A percentile compares a stretch with the other conserved stretches of the same genome.
phyloP scores from a whole-genome alignment of 2,113 vertebrate genomes.

The Rhinolophus sinicus region DNA sequence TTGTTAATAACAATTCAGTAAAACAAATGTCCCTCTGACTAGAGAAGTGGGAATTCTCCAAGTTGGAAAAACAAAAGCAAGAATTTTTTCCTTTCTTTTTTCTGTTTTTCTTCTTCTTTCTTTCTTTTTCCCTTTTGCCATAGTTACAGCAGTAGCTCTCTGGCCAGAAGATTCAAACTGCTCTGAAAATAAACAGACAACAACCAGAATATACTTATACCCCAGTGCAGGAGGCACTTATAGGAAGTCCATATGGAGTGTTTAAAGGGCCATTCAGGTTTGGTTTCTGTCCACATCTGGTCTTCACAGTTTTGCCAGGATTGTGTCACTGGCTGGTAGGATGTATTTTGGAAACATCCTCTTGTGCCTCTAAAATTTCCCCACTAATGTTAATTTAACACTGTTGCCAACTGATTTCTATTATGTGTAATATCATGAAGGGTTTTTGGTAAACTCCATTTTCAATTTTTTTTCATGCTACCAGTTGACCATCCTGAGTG shows the following conservation, averaged over 20 bases:
- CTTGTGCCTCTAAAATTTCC: constrained; percentile 9
- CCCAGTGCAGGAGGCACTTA: not conserved
- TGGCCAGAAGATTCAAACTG: not conserved
- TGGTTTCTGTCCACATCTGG: not conserved
- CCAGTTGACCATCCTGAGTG: not conserved
- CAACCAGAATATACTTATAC: not conserved
- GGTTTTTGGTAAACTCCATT: constrained; percentile 4
- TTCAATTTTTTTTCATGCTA: not conserved
- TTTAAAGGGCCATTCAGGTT: not conserved
- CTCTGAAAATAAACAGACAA: not conserved
- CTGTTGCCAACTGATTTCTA: not conserved
- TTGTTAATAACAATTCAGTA: not conserved
- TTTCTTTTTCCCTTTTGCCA: not conserved
- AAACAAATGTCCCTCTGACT: constrained; percentile 11
- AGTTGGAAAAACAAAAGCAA: not conserved
- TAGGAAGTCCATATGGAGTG: not conserved
- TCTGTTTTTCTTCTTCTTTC: not conserved
- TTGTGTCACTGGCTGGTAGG: not conserved
- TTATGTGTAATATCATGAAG: constrained; percentile 8
- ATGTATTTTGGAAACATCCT: not conserved
- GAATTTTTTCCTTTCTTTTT: not conserved
- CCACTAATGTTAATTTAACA: not conserved
- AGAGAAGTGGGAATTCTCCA: not conserved
- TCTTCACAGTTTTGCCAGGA: not conserved
- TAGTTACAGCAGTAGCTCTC: not conserved